These are phyloP conservation scores for Catocala nupta DNA, from an alignment of 2,888 invertebrate species.

Conservation along the genomic window DNA sequence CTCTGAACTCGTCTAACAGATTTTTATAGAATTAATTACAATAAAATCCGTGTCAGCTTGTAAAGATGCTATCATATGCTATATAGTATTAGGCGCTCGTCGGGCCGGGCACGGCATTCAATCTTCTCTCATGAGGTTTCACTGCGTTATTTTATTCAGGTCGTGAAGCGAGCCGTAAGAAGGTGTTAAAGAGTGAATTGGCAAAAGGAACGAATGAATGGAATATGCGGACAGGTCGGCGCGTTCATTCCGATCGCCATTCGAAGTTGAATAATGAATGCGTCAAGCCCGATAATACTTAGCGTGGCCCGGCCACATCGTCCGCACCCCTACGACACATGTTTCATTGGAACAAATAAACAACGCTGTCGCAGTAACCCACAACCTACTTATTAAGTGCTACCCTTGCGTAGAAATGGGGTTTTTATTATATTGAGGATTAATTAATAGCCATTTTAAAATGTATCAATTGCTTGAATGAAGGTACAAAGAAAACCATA, in stretches of 20 bases:
- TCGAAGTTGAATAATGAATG: conserved; percentile 76
- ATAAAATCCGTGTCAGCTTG: conserved; percentile 38
- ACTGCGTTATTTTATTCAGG: conserved; percentile 80
- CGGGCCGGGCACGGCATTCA: conserved; percentile 59
- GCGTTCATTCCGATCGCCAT: conserved; percentile 65
- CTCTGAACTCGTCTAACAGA: conserved; percentile 7
- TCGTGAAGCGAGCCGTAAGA: conserved; percentile 78
- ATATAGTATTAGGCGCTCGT: conserved; percentile 58
- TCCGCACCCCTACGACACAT: conserved; percentile 34
- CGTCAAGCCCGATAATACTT: conserved; percentile 61
- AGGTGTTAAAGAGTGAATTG: conserved; percentile 85
- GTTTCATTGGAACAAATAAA: conserved; percentile 31
- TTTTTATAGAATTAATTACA: conserved; percentile 25
- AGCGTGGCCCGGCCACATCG: conserved; percentile 46
- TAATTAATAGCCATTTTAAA: conserved; percentile 2
- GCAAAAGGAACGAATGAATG: conserved; percentile 80
- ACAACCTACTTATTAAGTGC: conserved; percentile 10
- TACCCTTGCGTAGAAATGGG: background rate
- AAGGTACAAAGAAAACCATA: background rate
- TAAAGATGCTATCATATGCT: conserved; percentile 59
- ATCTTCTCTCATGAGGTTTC: conserved; percentile 71
- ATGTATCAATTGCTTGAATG: background rate
- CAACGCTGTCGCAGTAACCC: conserved; percentile 19
- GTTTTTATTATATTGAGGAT: conserved; percentile 1
- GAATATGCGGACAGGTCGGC: conserved; percentile 75